These are phyloP conservation scores for Diabrotica balteata DNA, from an alignment of 2,888 invertebrate genomes.

Conservation along the genomic window DNA sequence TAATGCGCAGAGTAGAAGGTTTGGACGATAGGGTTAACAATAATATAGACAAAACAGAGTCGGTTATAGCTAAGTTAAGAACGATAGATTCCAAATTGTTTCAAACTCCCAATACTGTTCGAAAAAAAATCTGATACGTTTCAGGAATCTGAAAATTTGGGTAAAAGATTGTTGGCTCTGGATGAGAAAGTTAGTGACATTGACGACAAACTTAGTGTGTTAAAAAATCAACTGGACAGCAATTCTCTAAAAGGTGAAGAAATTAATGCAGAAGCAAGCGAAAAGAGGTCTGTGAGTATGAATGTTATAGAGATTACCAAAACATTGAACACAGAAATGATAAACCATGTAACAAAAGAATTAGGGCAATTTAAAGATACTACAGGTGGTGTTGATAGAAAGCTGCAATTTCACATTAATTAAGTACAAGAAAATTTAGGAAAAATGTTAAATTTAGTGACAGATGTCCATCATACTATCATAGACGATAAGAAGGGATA, in stretches of 20 bases:
- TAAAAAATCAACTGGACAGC: slow-evolving; percentile 84
- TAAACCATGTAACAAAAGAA: slow-evolving; percentile 82
- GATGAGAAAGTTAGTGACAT: slow-evolving; percentile 87
- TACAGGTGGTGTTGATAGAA: slow-evolving; percentile 80
- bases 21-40: slow-evolving; percentile 82
- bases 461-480: slow-evolving; percentile 83
- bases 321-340: slow-evolving; percentile 81
- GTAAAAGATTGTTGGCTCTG: slow-evolving; percentile 72
- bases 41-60: slow-evolving; percentile 85
- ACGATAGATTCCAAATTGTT: slow-evolving; percentile 79
- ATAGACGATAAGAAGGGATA: slow-evolving; percentile 72
- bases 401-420: slow-evolving; percentile 84
- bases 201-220: slow-evolving; percentile 76
- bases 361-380: slow-evolving; percentile 79
- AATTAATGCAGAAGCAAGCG: slow-evolving; percentile 86
- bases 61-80: slow-evolving; percentile 78
- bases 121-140: slow-evolving; percentile 47
- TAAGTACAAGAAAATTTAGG: slow-evolving; percentile 83
- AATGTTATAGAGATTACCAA: slow-evolving; percentile 84
- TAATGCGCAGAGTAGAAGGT: slow-evolving; percentile 84
- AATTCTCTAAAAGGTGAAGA: slow-evolving; percentile 81
- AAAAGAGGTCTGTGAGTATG: slow-evolving; percentile 84
- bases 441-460: slow-evolving; percentile 78
- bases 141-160: slow-evolving; percentile 61
- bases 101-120: slow-evolving; percentile 58